Percentiles rank a stretch among this genome's conserved stretches.
These are phyloP conservation scores for Melangyna quadrimaculata DNA, from an alignment of 2,888 invertebrate genomes.

Conservation along the genomic window DNA sequence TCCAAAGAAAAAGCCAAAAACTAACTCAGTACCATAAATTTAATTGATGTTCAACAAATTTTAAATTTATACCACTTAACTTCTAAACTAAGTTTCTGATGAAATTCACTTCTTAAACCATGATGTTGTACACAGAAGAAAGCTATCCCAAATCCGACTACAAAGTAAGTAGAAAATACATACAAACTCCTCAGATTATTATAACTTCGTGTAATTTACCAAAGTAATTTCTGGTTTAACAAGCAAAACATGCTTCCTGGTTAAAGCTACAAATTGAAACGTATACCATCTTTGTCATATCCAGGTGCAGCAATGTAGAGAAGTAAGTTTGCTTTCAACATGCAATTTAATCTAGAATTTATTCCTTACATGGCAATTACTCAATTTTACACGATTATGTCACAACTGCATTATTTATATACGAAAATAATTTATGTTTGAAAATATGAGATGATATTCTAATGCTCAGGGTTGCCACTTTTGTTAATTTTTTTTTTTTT, in stretches of 20 bases:
- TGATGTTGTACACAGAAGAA: background rate
- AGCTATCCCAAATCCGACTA: background rate
- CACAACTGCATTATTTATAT: conserved; percentile 27
- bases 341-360: conserved; percentile 56
- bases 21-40: background rate
- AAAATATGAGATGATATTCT: background rate
- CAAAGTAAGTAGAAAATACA: background rate
- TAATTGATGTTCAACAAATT: background rate
- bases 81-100: background rate
- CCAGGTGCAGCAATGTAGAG: conserved; percentile 11
- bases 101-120: background rate
- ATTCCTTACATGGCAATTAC: conserved; percentile 58
- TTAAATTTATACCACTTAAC: background rate
- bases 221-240: conserved; percentile 24
- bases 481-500: background rate
- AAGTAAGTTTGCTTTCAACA: conserved; percentile 10
- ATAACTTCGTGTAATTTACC: background rate
- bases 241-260: conserved; percentile 12
- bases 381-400: conserved; percentile 57
- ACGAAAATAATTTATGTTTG: conserved; percentile 17
- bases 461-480: background rate
- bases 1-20: background rate
- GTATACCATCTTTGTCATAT: background rate
- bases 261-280: background rate
- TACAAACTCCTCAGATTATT: background rate